These are phyloP conservation scores for Crocodylus rhombifer DNA, from an alignment of 2,797 vertebrate genomes.

Conservation along the genomic window DNA sequence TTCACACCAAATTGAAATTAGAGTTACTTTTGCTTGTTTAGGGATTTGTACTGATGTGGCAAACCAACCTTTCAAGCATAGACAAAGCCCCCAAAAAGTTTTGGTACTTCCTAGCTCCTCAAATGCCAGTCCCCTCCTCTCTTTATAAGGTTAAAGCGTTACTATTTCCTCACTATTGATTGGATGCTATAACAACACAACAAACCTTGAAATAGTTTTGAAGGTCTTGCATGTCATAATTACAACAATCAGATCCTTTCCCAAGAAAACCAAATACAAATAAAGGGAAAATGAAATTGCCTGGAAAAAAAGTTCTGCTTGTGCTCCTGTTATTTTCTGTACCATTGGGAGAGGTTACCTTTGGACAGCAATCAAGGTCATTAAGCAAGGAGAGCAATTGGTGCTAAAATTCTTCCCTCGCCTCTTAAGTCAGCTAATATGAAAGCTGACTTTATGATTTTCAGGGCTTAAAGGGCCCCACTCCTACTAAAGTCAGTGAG, in stretches of 20 bases:
- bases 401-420: not conserved
- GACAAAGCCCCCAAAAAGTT: not conserved
- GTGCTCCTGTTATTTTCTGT: not conserved
- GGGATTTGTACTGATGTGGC: not conserved
- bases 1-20: not conserved
- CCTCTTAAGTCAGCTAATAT: not conserved
- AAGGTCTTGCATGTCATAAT: not conserved
- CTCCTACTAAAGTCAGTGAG: not conserved
- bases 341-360: not conserved
- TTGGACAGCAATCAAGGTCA: not conserved
- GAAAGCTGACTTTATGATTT: not conserved
- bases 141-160: not conserved
- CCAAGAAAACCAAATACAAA: not conserved
- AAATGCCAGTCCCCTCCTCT: not conserved
- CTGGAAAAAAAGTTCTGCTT: not conserved
- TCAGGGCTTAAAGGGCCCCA: not conserved
- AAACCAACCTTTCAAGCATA: not conserved
- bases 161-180: slow-evolving; percentile 9
- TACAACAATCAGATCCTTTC: slow-evolving; percentile 19
- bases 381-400: not conserved
- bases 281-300: not conserved
- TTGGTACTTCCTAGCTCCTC: not conserved
- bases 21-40: not conserved
- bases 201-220: slow-evolving; percentile 11
- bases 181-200: slow-evolving; percentile 30